Base-by-base conservation (phyloP, 2,888 invertebrate species). In the Lysandra bellargus region DNA sequence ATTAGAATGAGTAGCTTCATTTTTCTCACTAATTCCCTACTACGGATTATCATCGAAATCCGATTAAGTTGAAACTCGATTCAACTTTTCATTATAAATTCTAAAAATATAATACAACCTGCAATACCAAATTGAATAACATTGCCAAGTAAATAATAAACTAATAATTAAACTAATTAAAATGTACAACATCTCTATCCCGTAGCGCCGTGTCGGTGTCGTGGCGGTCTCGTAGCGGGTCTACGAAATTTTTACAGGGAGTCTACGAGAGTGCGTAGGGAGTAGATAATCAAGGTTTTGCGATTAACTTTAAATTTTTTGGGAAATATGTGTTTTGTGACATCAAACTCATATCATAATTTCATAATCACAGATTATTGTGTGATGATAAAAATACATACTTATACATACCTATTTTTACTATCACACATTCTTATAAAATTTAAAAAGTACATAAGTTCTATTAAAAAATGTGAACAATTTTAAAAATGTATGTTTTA, bases 401-500 rank as follows among this genome's bases (percentile, higher is more conserved):
- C 33, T 33, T 33, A 33, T 33, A 37, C 6, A 44, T 7, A 49
- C 2, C 2, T 49, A 49, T 12, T 49, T 49, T 49, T 49, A 49
- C 12, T 9, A 49, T 2, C 9, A 12, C 2, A 49, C 49, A 57
- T 4, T 57, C 57, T 57, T 17, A 57, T 17, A 17, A 49, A 44
- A 44, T 12, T 0, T 44, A 9, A 44, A 44, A 44, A 44, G 44
- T 44, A 44, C 49, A 9, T 9, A 9, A 44, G 2, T 44, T 49
- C 9, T 49, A 2, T 49, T 9, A 12, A 49, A 12, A 49, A 49
- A 49, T 9, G 2, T 49, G 44, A 44, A 7, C 44, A 44, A 49
- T 12, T 49, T 49, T 3, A 64, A 64, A 12, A 12, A 30, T 23
- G 30, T 17, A 82, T 84, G 82, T 85, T 86, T 84, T 85, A 87